Evolutionary conservation across 64 coral and sea anemone genomes (phyloP), one percentile per base, ranked within the genome.

Genomic region (Hydrozoanthus tunicans): DNA sequence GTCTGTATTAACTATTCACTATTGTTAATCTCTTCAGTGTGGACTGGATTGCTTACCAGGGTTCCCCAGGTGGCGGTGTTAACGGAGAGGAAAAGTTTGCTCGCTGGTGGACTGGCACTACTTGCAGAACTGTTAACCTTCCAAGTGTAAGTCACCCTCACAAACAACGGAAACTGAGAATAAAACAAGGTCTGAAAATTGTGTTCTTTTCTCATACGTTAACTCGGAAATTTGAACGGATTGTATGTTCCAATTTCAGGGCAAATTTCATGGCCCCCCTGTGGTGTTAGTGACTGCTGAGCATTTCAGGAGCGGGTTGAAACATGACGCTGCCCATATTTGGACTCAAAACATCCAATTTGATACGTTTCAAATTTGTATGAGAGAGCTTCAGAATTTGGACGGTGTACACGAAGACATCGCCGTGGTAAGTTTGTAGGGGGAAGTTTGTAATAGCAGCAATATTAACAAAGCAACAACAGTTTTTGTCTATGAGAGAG

Each of bases 11-110:
- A 43, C 32, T 43, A 43, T 43, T 43, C 32, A 43, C 32, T 43
- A 43, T 43, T 43, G 32, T 43, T 26, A 20, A 9, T 7, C 32
- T 43, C 32, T 26, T 9, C 24, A 73, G 70, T 73, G 54, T 79
- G 13, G 77, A 79, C 14, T 79, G 77, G 77, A 24, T 79, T 6
- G 77, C 77, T 7, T 79, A 79, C 51, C 77, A 79, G 58, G 77
- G 77, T 7, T n/a, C 77, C 1, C 77, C 77, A 15, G 56, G 20
- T 23, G 55, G 77, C 5, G 77, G 52, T 6, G 77, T 79, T 6
- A 79, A 24, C 54, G 77, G 77, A 59, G 77, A 79, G 10, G 53
- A 79, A 79, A 58, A 58, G n/a, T 79, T 79, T 15, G 56, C 53
- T 23, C 14, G 56, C 12, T 79, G 77, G 77, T 79, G 77, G 77